Evolutionary conservation across 2,888 invertebrate genomes (phyloP).

Genomic region (Eumerus sabulonum): DNA sequence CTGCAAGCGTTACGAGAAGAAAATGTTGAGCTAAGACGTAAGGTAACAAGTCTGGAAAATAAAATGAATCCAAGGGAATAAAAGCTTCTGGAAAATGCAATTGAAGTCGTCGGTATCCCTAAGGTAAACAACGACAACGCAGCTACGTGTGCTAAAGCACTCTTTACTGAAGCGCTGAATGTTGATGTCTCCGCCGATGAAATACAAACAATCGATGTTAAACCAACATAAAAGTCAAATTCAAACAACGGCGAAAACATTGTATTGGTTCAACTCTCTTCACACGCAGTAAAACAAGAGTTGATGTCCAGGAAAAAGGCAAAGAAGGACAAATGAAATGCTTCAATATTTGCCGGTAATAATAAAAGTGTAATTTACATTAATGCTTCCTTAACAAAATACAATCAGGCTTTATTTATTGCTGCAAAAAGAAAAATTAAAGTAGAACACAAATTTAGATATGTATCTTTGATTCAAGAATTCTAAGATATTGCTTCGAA

Average conservation of each 20-base stretch:
- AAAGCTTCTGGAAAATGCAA: background rate
- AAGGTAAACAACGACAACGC: conserved; percentile 15
- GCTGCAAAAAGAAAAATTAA: conserved; percentile 20
- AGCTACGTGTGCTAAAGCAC: conserved; percentile 3
- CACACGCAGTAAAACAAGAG: no score
- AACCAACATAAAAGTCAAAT: no score
- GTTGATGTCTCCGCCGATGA: background rate
- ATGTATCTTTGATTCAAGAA: conserved; percentile 24
- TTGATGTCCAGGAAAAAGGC: no score
- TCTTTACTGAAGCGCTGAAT: conserved; percentile 2
- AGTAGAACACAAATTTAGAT: conserved; percentile 16
- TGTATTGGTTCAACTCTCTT: no score
- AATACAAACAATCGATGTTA: no score
- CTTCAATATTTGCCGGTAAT: conserved; percentile 13
- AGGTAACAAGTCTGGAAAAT: background rate
- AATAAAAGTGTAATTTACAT: conserved; percentile 4
- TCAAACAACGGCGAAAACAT: no score
- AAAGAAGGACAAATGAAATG: background rate
- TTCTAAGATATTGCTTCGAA: conserved; percentile 32
- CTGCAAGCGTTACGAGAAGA: conserved; percentile 6
- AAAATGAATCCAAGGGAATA: background rate
- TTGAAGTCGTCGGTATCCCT: conserved; percentile 2
- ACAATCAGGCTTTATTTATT: conserved; percentile 11
- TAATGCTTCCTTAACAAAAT: conserved; percentile 13
- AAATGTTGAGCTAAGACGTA: background rate